Conservation (phyloP, 2,888 invertebrate species). For the Halictus ligatus region DNA sequence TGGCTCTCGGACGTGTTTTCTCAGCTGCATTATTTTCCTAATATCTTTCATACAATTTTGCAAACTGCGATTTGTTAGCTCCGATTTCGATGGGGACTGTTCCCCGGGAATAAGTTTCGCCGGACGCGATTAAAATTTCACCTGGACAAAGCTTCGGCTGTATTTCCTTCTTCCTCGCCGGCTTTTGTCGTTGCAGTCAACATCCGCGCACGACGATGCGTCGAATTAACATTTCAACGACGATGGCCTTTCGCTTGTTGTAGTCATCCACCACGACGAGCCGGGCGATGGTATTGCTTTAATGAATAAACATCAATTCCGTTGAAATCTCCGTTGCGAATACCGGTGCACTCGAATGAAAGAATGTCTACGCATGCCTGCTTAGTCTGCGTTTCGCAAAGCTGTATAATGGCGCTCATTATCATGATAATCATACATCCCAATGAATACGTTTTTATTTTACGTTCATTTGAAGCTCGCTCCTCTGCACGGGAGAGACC, state of each 20-base stretch:
- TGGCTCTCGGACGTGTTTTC: no score
- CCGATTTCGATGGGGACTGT: neutral
- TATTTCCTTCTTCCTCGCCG: conserved; percentile 16
- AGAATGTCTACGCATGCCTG: conserved; percentile 29
- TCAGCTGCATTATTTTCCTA: no score
- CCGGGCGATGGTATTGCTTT: conserved; percentile 55
- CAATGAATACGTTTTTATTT: conserved; percentile 16
- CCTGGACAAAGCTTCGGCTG: conserved; percentile 2
- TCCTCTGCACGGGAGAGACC: neutral
- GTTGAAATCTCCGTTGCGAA: conserved; percentile 40
- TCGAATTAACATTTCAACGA: conserved; percentile 66
- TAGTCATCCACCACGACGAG: conserved; percentile 34
- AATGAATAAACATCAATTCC: conserved; percentile 67
- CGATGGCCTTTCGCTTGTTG: conserved; percentile 40
- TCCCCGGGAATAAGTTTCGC: neutral
- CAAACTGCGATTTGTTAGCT: no score
- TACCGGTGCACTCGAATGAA: conserved; percentile 24
- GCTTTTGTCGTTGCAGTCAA: conserved; percentile 27
- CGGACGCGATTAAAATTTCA: conserved; percentile 55
- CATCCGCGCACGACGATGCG: conserved; percentile 29
- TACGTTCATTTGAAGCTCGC: neutral
- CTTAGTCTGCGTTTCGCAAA: conserved; percentile 16
- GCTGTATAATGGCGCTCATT: conserved; percentile 32
- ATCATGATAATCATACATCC: conserved; percentile 28
- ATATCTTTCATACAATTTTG: no score